Percentiles rank a stretch among this genome's conserved stretches.
phyloP scores from a whole-genome alignment of 2,888 invertebrate genomes.

The Chloroclysta siterata region DNA sequence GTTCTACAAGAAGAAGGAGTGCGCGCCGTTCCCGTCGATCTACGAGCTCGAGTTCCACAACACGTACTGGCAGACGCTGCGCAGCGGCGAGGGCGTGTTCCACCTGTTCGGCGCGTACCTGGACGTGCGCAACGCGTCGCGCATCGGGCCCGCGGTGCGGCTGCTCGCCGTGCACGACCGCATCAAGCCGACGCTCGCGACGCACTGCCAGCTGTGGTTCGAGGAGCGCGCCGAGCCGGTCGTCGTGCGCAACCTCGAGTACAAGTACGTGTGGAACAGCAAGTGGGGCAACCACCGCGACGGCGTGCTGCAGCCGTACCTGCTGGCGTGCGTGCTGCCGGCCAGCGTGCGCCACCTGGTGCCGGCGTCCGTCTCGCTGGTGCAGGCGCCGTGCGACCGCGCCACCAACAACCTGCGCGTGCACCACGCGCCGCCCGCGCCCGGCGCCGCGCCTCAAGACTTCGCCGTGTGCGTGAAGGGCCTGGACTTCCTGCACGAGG shows the following conservation, averaged over 20 bases:
- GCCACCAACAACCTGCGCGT: constrained; percentile 94
- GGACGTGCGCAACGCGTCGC: constrained; percentile 91
- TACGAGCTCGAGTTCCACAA: constrained; percentile 97
- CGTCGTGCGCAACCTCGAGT: constrained; percentile 92
- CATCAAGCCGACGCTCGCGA: constrained; percentile 92
- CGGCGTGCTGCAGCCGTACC: constrained; percentile 95
- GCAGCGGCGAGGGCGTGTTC: constrained; percentile 93
- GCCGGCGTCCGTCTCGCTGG: constrained; percentile 94
- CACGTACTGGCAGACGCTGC: constrained; percentile 95
- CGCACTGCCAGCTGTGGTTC: constrained; percentile 96
- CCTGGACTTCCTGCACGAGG: constrained; percentile 95
- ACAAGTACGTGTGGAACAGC: constrained; percentile 97
- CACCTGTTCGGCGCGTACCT: constrained; percentile 96
- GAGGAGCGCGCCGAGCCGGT: constrained; percentile 93
- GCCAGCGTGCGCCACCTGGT: constrained; percentile 88
- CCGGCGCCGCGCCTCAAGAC: constrained; percentile 85
- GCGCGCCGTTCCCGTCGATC: constrained; percentile 94
- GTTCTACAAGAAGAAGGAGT: constrained; percentile 87
- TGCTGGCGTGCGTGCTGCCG: constrained; percentile 95
- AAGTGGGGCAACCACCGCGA: constrained; percentile 98
- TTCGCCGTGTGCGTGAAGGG: constrained; percentile 98
- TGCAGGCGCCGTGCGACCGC: constrained; percentile 93
- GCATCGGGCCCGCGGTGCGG: constrained; percentile 92
- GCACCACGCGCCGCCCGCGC: constrained; percentile 86
- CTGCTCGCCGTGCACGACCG: constrained; percentile 95